These are phyloP conservation scores for Crotophaga sulcirostris DNA, from an alignment of 2,113 vertebrate genomes.

Conservation along the genomic window DNA sequence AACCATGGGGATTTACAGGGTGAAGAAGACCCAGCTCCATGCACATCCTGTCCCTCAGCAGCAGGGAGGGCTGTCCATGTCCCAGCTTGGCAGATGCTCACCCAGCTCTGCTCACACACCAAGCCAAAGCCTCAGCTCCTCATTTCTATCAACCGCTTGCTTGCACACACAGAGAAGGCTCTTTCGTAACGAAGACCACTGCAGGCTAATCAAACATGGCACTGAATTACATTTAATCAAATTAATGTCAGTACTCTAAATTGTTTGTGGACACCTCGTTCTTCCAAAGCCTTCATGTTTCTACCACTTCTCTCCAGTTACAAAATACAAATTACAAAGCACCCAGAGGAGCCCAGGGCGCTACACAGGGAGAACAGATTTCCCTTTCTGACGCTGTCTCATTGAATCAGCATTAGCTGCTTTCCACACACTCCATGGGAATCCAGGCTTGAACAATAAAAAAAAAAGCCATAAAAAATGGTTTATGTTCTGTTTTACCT, in stretches of 20 bases:
- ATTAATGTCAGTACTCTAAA: constrained; percentile 6
- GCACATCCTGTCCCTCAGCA: not conserved
- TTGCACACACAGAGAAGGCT: not conserved
- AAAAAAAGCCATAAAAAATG: not conserved
- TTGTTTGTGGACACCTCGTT: not conserved
- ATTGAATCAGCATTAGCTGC: constrained; percentile 57
- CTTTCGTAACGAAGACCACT: rapidly evolving
- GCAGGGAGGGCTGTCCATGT: not conserved
- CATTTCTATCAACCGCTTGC: not conserved
- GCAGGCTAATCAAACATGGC: not conserved
- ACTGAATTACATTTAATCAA: not conserved
- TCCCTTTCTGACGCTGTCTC: constrained; percentile 46
- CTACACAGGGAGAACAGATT: constrained; percentile 35
- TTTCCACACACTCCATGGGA: constrained; percentile 25
- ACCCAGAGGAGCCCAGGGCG: constrained; percentile 37
- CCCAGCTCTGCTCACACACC: not conserved
- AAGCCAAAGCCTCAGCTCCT: not conserved
- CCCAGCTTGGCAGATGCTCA: not conserved
- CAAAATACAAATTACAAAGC: not conserved
- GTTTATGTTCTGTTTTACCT: constrained; percentile 13
- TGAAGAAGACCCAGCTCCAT: not conserved
- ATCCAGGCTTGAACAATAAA: constrained; percentile 29
- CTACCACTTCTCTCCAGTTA: constrained; percentile 25
- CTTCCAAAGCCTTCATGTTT: not conserved
- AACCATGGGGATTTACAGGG: not conserved